phyloP scores from a whole-genome alignment of 2,888 invertebrate species.

The Acanthosoma haemorrhoidale region DNA sequence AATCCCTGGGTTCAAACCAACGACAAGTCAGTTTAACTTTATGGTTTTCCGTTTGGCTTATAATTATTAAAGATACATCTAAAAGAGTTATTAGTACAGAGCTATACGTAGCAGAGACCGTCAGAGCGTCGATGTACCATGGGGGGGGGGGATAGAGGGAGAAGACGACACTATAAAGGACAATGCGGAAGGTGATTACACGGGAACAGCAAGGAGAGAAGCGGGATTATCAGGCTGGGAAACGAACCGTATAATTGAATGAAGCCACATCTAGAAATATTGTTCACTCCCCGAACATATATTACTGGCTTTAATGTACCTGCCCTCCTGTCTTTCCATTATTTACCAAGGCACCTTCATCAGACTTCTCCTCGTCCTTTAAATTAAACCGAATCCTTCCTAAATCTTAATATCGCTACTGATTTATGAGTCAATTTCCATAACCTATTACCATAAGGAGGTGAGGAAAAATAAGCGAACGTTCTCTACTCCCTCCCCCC shows the following conservation, averaged over 20 bases:
- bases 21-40: no score
- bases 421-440: slow-evolving; percentile 21
- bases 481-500: neutral
- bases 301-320: slow-evolving; percentile 14
- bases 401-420: slow-evolving; percentile 14
- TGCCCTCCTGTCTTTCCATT: slow-evolving; percentile 11
- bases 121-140: no score
- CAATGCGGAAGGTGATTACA: slow-evolving; percentile 2
- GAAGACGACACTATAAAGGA: no score
- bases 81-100: no score
- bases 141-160: no score
- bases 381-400: slow-evolving; percentile 16
- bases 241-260: slow-evolving; percentile 26
- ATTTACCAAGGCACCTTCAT: slow-evolving; percentile 4
- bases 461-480: neutral
- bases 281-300: neutral
- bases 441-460: neutral
- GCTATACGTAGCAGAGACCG: no score
- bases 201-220: no score
- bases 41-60: no score
- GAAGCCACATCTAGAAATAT: slow-evolving; percentile 21
- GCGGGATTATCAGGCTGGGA: slow-evolving; percentile 3
- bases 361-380: neutral
- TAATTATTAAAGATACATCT: no score
- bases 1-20: no score